Conservation (phyloP, 2,888 invertebrate genomes). For the Diploptera punctata region DNA sequence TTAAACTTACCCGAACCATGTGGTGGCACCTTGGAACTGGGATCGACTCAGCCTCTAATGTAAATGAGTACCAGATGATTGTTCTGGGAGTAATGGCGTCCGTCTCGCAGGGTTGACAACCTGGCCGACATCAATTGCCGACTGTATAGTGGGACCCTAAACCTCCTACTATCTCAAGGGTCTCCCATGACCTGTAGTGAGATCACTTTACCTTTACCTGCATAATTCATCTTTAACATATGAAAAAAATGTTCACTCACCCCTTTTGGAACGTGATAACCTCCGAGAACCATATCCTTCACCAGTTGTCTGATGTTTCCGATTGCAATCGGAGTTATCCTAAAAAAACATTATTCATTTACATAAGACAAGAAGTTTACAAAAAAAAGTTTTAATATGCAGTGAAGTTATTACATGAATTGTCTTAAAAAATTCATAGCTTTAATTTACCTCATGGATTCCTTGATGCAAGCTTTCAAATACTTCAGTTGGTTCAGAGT, state of each 20-base stretch:
- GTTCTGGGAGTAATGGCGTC: too few relatives aligned
- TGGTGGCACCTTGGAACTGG: too few relatives aligned
- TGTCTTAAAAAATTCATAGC: not conserved
- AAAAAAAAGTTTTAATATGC: not conserved
- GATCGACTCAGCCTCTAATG: too few relatives aligned
- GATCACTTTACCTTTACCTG: too few relatives aligned
- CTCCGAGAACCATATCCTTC: slow-evolving; percentile 65
- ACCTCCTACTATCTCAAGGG: too few relatives aligned
- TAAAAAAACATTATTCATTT: slow-evolving; percentile 11
- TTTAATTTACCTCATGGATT: slow-evolving; percentile 39
- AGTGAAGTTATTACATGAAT: not conserved
- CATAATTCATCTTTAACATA: too few relatives aligned
- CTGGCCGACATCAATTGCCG: too few relatives aligned
- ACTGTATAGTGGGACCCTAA: too few relatives aligned
- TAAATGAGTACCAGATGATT: too few relatives aligned
- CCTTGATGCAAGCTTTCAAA: slow-evolving; percentile 51
- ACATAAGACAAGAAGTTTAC: not conserved
- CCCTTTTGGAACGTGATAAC: slow-evolving; percentile 66
- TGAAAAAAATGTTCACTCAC: slow-evolving; percentile 58
- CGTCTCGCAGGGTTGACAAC: too few relatives aligned
- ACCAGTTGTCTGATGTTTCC: slow-evolving; percentile 62
- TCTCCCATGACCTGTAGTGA: too few relatives aligned
- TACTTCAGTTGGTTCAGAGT: slow-evolving; percentile 52
- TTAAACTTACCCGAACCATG: too few relatives aligned
- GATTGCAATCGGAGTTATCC: slow-evolving; percentile 63